phyloP scores from a whole-genome alignment of 2,113 vertebrate genomes.

The Brachypteracias leptosomus region DNA sequence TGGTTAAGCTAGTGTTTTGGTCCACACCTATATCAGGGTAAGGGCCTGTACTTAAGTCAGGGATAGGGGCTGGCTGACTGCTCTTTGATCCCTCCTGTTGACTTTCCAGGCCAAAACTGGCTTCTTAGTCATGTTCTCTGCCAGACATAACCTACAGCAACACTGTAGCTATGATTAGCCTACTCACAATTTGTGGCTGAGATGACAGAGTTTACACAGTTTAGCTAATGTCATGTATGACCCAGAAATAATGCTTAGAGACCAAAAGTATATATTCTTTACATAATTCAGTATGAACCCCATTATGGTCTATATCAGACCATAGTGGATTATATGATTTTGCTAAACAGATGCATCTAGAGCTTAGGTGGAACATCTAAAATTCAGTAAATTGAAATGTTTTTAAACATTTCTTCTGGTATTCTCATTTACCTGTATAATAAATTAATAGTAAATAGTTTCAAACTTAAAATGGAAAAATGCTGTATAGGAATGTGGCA shows the following conservation, averaged over 20 bases:
- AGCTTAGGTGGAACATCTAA: background rate
- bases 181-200: constrained; percentile 15
- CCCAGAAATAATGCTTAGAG: background rate
- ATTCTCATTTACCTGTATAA: background rate
- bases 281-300: background rate
- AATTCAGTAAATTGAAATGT: background rate
- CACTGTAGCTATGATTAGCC: background rate
- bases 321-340: background rate
- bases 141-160: background rate
- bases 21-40: background rate
- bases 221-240: background rate
- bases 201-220: background rate
- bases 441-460: background rate
- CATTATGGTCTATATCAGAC: background rate
- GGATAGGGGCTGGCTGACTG: background rate
- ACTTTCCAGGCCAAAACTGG: background rate
- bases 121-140: constrained; percentile 29
- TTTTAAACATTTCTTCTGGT: background rate
- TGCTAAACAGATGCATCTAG: background rate
- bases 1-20: background rate
- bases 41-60: background rate
- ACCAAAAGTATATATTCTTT: background rate
- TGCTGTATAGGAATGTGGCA: background rate
- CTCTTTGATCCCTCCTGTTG: constrained; percentile 19
- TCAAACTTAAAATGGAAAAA: background rate